These are phyloP conservation scores for Amaurobius ferox DNA, from an alignment of 2,888 invertebrate species.

Conservation along the genomic window DNA sequence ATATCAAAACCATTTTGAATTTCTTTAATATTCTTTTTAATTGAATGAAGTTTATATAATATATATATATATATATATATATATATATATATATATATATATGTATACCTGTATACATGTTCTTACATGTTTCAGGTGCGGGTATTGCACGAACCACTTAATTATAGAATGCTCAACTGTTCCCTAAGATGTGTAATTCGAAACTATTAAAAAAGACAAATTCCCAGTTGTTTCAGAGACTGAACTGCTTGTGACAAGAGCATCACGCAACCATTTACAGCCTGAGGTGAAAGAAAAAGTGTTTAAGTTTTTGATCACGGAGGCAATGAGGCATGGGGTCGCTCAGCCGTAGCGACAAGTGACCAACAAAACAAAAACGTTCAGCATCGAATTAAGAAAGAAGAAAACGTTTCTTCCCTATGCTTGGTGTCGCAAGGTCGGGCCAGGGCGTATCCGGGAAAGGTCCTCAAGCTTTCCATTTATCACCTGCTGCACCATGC, in stretches of 20 bases:
- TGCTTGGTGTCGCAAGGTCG: slow-evolving; percentile 34
- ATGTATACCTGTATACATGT: no score
- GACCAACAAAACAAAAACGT: slow-evolving; percentile 8
- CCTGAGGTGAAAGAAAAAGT: slow-evolving; percentile 39
- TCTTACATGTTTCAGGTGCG: no score
- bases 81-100: no score
- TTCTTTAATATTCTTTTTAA: no score
- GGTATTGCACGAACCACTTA: no score
- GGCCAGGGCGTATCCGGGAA: slow-evolving; percentile 46
- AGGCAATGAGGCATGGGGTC: slow-evolving; percentile 27
- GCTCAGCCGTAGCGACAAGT: slow-evolving; percentile 25
- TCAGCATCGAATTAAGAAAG: slow-evolving; percentile 25
- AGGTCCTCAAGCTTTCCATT: slow-evolving; percentile 21
- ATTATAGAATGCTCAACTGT: no score
- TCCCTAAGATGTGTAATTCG: no score
- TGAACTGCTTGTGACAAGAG: neutral
- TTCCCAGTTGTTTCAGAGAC: neutral
- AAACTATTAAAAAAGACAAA: no score
- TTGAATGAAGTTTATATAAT: no score
- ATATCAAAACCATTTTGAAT: no score
- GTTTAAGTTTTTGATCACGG: slow-evolving; percentile 42
- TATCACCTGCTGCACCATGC: slow-evolving; percentile 20
- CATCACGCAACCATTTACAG: neutral
- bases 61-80: no score
- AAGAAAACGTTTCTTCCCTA: slow-evolving; percentile 19